Percentiles rank a stretch among this genome's conserved stretches.
These are phyloP conservation scores for Phrynocephalus forsythii DNA, from an alignment of 2,797 vertebrate genomes.

Conservation along the genomic window DNA sequence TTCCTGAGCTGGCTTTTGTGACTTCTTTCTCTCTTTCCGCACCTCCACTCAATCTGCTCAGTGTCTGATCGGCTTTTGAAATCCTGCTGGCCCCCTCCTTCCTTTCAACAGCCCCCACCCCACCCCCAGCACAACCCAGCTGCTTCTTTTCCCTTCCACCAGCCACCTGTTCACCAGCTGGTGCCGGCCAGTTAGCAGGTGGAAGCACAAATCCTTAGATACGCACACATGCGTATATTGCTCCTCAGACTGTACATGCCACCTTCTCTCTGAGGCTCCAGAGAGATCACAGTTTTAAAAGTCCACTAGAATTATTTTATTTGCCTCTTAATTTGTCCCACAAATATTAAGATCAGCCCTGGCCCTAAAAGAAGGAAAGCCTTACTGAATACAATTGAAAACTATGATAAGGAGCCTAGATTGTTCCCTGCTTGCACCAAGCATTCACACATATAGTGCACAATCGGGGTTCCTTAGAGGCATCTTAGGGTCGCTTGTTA, in stretches of 20 bases:
- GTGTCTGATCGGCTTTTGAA: not conserved
- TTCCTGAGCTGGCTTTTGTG: not conserved
- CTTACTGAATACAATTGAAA: not conserved
- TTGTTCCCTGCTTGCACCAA: not conserved
- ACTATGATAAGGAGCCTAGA: not conserved
- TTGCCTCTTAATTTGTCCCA: not conserved
- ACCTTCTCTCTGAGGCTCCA: not conserved
- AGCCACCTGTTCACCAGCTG: conserved; percentile 28
- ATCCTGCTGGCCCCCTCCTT: not conserved
- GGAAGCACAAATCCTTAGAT: not conserved
- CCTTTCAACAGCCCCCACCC: not conserved
- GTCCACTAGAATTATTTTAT: not conserved
- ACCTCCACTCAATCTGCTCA: not conserved
- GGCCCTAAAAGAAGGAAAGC: not conserved
- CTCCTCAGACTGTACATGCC: not conserved
- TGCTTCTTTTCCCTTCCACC: not conserved
- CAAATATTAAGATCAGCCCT: not conserved
- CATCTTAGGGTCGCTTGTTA: not conserved
- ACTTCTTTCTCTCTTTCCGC: not conserved
- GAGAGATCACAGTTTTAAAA: not conserved
- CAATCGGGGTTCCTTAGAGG: not conserved
- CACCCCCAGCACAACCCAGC: not conserved
- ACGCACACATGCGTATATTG: not conserved
- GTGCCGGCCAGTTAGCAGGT: not conserved
- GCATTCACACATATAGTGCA: no score